Conservation (phyloP, 2,113 vertebrate genomes). For the Shinisaurus crocodilurus region DNA sequence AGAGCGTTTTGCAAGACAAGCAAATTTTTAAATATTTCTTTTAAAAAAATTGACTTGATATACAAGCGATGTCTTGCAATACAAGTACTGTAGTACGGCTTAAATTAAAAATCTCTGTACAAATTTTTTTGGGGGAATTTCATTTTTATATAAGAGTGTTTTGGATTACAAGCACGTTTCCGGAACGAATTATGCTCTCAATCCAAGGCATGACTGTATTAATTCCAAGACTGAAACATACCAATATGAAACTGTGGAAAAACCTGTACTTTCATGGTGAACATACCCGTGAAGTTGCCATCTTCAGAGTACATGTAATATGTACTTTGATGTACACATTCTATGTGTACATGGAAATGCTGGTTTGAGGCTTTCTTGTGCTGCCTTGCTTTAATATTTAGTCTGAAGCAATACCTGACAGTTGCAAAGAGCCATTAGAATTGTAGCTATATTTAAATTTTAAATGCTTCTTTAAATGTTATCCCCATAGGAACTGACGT, state of each 20-base stretch:
- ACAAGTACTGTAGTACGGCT: too few relatives aligned
- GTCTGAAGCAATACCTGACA: constrained; percentile 42
- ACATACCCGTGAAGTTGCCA: background rate
- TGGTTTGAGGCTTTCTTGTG: constrained; percentile 33
- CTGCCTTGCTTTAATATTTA: constrained; percentile 44
- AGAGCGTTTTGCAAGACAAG: too few relatives aligned
- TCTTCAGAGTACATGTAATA: background rate
- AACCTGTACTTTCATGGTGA: background rate
- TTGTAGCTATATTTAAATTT: constrained; percentile 43
- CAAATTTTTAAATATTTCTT: too few relatives aligned
- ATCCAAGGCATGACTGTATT: too few relatives aligned
- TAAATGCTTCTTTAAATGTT: constrained; percentile 40
- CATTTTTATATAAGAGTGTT: too few relatives aligned
- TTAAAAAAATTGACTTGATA: too few relatives aligned
- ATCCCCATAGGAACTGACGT: constrained; percentile 61
- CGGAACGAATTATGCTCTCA: too few relatives aligned
- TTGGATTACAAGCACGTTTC: too few relatives aligned
- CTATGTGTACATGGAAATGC: background rate
- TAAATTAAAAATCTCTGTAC: too few relatives aligned
- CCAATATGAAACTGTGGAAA: background rate
- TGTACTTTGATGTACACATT: too few relatives aligned
- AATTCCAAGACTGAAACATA: background rate
- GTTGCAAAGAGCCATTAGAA: constrained; percentile 60
- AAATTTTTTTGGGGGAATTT: too few relatives aligned
- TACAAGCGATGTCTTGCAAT: too few relatives aligned